These are phyloP conservation scores for Poeciliopsis presidionis DNA, from an alignment of 2,797 vertebrate genomes.

Conservation along the genomic window DNA sequence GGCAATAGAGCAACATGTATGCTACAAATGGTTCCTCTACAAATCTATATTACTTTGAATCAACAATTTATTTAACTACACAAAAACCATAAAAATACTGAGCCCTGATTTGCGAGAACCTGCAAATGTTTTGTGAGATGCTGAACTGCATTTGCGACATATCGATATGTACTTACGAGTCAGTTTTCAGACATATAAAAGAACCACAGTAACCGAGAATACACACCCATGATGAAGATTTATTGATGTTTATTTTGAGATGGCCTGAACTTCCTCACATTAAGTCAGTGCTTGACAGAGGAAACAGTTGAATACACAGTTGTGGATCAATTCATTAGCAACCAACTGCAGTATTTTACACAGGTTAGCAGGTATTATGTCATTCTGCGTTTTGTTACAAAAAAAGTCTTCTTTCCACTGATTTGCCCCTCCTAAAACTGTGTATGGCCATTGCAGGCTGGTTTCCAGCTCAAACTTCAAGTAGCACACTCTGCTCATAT, in stretches of 20 bases:
- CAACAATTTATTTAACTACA: not conserved
- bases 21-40: not conserved
- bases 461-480: not conserved
- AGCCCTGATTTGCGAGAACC: no score
- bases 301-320: not conserved
- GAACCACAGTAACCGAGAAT: not conserved
- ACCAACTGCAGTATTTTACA: not conserved
- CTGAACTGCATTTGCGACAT: not conserved
- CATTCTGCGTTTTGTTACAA: not conserved
- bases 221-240: no score
- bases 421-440: no score
- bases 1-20: not conserved
- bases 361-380: not conserved
- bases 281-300: not conserved
- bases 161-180: not conserved
- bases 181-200: not conserved
- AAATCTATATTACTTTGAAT: not conserved
- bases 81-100: not conserved
- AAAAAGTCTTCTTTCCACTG: no score
- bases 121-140: no score
- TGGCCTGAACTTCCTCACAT: not conserved
- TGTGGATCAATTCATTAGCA: not conserved
- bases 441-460: not conserved
- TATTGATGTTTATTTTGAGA: not conserved
- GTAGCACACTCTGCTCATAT: not conserved